These are phyloP conservation scores for Trichopria drosophilae DNA, from an alignment of 2,888 invertebrate genomes.

Conservation along the genomic window DNA sequence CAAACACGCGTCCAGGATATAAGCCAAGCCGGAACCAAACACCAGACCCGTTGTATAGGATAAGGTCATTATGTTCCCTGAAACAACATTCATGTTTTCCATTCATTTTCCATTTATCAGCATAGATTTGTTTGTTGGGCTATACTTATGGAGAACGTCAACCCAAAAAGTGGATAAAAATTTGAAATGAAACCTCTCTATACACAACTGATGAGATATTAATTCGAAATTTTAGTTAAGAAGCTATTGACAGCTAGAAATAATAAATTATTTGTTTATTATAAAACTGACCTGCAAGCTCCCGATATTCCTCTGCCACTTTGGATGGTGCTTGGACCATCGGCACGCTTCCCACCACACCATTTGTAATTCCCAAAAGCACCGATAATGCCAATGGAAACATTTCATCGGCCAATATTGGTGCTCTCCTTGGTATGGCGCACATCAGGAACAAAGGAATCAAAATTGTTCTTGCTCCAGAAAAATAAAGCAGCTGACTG, in stretches of 20 bases:
- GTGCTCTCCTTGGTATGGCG: conserved; percentile 75
- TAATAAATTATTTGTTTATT: not conserved
- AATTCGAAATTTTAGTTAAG: not conserved
- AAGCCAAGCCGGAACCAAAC: conserved; percentile 81
- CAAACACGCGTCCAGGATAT: conserved; percentile 66
- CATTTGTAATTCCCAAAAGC: conserved; percentile 80
- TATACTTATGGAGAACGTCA: too few relatives aligned
- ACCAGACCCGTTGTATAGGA: conserved; percentile 87
- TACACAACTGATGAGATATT: too few relatives aligned
- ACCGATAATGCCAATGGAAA: conserved; percentile 70
- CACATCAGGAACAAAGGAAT: conserved; percentile 83
- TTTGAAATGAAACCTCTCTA: too few relatives aligned
- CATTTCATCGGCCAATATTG: conserved; percentile 69
- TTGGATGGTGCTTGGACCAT: conserved; percentile 90
- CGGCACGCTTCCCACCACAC: conserved; percentile 86
- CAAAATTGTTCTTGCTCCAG: conserved; percentile 72
- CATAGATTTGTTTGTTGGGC: too few relatives aligned
- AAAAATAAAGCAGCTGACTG: conserved; percentile 74
- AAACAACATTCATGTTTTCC: too few relatives aligned
- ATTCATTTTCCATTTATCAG: too few relatives aligned
- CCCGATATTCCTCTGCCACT: conserved; percentile 82
- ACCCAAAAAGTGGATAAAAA: too few relatives aligned
- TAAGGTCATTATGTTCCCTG: conserved; percentile 91
- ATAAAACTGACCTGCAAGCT: conserved; percentile 74
- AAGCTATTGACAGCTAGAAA: too few relatives aligned